Evolutionary conservation across 2,113 vertebrate species (phyloP).

Genomic region (Agelaius tricolor): DNA sequence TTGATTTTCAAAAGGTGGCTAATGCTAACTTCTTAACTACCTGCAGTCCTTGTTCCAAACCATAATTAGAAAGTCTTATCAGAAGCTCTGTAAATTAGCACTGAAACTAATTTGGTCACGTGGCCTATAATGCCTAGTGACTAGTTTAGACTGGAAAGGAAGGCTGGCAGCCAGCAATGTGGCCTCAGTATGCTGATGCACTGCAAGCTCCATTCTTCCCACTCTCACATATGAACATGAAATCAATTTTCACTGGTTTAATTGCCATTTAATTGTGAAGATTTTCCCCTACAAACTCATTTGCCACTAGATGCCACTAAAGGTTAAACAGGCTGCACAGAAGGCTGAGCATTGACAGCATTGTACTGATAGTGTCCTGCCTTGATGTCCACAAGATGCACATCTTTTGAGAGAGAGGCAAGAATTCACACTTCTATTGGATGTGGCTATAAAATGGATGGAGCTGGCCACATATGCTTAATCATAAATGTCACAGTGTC

Average conservation of each 20-base stretch:
- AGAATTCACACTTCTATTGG: neutral
- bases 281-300: neutral
- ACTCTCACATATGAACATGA: neutral
- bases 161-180: neutral
- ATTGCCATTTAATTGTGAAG: neutral
- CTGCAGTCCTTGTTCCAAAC: neutral
- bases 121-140: neutral
- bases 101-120: neutral
- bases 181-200: neutral
- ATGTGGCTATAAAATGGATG: neutral
- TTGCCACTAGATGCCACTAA: conserved; percentile 48
- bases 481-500: neutral
- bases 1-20: neutral
- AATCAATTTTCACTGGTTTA: neutral
- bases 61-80: neutral
- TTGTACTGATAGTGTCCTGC: no score
- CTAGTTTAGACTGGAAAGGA: neutral
- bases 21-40: neutral
- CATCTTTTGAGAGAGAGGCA: accelerated
- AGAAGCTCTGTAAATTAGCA: neutral
- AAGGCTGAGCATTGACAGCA: neutral
- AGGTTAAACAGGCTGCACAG: conserved; percentile 4
- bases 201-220: neutral
- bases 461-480: neutral
- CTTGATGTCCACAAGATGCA: neutral